phyloP scores from a whole-genome alignment of 2,888 invertebrate genomes.

The Apotomis capreana region DNA sequence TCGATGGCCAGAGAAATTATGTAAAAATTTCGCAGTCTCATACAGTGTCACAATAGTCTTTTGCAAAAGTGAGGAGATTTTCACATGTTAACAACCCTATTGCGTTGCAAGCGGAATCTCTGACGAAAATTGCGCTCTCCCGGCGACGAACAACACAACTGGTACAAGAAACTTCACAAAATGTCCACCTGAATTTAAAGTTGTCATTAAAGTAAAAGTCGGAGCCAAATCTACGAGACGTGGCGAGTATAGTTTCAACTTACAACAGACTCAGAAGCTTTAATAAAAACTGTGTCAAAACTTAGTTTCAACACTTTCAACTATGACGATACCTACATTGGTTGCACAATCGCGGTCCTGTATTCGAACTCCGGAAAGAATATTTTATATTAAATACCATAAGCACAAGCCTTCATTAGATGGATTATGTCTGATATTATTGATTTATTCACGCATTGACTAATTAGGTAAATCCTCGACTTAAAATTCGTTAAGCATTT shows the following conservation, averaged over 20 bases:
- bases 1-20: not conserved
- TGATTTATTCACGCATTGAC: no score
- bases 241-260: slow-evolving; percentile 8
- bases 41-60: not conserved
- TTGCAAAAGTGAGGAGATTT: not conserved
- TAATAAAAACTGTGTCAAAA: not conserved
- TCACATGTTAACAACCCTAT: slow-evolving; percentile 3
- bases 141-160: slow-evolving; percentile 22
- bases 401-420: no score
- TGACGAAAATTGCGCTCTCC: slow-evolving; percentile 31
- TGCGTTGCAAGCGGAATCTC: slow-evolving; percentile 12
- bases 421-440: no score
- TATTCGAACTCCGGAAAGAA: no score
- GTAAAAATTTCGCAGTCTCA: no score
- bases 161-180: slow-evolving; percentile 12
- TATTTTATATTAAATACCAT: no score
- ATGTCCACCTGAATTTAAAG: slow-evolving; percentile 23
- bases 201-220: slow-evolving; percentile 10
- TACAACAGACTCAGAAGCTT: not conserved
- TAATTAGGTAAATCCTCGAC: no score
- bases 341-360: no score
- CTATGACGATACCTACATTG: no score
- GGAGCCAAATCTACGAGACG: slow-evolving; percentile 2
- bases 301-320: not conserved
- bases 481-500: not conserved